Percentiles rank a stretch among this genome's conserved stretches.
Conservation (phyloP, 2,888 invertebrate genomes). For the Calameuta filiformis region DNA sequence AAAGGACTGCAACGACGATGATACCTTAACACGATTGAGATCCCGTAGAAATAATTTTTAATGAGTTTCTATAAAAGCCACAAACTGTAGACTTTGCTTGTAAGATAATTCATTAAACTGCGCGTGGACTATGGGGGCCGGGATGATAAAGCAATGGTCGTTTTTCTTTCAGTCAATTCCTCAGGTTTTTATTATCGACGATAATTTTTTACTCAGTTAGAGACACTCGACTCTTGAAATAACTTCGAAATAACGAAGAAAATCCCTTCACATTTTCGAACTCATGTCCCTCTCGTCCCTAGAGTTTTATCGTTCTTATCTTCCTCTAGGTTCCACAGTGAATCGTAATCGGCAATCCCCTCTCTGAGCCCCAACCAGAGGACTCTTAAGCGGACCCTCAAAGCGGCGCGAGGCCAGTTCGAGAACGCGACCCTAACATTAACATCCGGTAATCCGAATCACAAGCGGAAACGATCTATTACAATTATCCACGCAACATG, state of each 20-base stretch:
- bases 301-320: background rate
- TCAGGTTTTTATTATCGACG: no score
- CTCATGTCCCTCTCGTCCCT: background rate
- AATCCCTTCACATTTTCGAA: background rate
- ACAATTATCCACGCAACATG: conserved; percentile 60
- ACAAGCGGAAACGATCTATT: conserved; percentile 51
- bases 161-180: no score
- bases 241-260: background rate
- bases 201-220: no score
- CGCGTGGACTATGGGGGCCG: no score
- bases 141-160: no score
- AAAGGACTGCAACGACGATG: no score
- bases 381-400: conserved; percentile 64
- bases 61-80: no score
- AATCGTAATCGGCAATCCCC: conserved; percentile 60
- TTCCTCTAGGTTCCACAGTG: conserved; percentile 45
- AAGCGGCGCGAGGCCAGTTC: conserved; percentile 62
- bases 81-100: no score
- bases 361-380: conserved; percentile 56
- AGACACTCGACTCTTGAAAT: no score
- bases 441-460: conserved; percentile 60
- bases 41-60: no score
- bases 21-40: no score
- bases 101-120: no score
- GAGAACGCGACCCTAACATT: conserved; percentile 64